These are phyloP conservation scores for Maniola jurtina DNA, from an alignment of 1,140 invertebrate genomes.

Conservation along the genomic window DNA sequence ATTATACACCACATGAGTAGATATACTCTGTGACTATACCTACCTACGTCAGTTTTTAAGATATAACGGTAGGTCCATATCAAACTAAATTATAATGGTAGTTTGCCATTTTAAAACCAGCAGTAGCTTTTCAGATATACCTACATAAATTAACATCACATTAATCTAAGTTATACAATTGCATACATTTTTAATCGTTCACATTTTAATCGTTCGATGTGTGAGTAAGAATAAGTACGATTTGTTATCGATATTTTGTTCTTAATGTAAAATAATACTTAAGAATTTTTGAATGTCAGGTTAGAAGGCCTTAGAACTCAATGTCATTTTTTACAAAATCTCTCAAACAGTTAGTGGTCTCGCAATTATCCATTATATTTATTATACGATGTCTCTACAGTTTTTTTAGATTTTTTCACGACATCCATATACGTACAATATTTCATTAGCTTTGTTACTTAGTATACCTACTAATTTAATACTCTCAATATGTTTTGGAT, in stretches of 20 bases:
- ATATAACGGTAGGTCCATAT: no score
- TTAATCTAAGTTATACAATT: not conserved
- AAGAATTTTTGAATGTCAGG: constrained; percentile 23
- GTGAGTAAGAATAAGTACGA: constrained; percentile 8
- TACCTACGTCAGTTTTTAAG: no score
- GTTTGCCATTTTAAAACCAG: no score
- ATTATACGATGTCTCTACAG: not conserved
- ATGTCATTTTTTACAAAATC: constrained; percentile 28
- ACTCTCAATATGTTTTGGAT: no score
- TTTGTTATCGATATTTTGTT: constrained; percentile 17
- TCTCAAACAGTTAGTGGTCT: constrained; percentile 9
- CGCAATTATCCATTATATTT: constrained; percentile 19
- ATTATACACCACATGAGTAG: no score
- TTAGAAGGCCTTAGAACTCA: constrained; percentile 21
- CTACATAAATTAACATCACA: not conserved
- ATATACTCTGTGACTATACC: no score
- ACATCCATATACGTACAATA: not conserved
- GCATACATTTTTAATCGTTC: constrained; percentile 1
- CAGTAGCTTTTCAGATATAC: no score
- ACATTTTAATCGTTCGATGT: constrained; percentile 16
- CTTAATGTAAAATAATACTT: constrained; percentile 25
- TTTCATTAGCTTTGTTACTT: not conserved
- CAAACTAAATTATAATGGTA: no score
- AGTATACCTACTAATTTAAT: not conserved
- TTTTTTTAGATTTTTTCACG: constrained; percentile 17